Evolutionary conservation across 2,113 vertebrate genomes (phyloP).

Genomic region (Struthio camelus): DNA sequence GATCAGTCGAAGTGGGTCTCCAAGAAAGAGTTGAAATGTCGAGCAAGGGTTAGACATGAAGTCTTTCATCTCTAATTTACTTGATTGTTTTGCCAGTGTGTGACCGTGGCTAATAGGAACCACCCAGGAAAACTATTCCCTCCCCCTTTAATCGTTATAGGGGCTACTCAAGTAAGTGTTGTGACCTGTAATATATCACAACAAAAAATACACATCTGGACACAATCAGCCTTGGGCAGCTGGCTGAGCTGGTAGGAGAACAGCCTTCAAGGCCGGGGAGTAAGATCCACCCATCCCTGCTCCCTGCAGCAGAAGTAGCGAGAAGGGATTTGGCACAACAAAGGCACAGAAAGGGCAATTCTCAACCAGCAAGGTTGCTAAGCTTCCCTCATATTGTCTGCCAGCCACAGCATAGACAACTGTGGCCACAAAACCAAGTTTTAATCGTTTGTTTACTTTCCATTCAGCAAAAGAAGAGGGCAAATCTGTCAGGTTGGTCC

Average conservation of each 20-base stretch:
- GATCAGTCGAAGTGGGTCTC: neutral
- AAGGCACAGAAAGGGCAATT: neutral
- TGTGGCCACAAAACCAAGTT: neutral
- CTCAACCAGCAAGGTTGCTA: neutral
- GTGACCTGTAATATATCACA: conserved; percentile 27
- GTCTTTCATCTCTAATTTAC: conserved; percentile 6
- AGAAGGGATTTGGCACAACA: neutral
- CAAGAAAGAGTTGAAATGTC: neutral
- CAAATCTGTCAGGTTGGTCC: neutral
- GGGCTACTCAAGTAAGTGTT: conserved; percentile 49
- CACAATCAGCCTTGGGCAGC: conserved; percentile 33
- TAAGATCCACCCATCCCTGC: neutral
- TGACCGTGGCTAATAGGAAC: conserved; percentile 37
- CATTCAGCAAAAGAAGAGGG: neutral
- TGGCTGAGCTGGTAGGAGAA: conserved; percentile 39
- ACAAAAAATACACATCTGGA: conserved; percentile 63
- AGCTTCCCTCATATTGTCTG: neutral
- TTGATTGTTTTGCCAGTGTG: conserved; percentile 19
- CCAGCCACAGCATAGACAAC: neutral
- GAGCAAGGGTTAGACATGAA: neutral
- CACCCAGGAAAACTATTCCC: conserved; percentile 54
- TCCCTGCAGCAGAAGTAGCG: neutral
- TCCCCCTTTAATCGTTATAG: conserved; percentile 61
- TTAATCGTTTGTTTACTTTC: neutral
- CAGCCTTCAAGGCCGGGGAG: conserved; percentile 6